Percentiles rank a stretch among this genome's conserved stretches.
Evolutionary conservation across 1,140 invertebrate species (phyloP).

Genomic region (Zaprionus camerounensis): DNA sequence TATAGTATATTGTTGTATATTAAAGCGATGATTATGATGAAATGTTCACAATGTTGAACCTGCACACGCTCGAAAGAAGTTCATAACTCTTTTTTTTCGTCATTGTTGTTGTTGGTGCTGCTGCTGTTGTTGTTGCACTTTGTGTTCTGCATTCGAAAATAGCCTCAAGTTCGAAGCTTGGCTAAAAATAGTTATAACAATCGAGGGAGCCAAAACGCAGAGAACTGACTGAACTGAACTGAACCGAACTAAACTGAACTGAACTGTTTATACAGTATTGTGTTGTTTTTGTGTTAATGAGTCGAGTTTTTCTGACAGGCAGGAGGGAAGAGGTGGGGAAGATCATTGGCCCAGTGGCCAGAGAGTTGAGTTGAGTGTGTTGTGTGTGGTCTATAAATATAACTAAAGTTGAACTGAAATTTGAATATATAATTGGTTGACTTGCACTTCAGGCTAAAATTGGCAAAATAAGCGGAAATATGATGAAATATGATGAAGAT

Average conservation of each 20-base stretch:
- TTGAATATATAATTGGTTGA: conserved; percentile 37
- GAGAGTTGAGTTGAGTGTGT: no score
- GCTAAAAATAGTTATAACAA: conserved; percentile 45
- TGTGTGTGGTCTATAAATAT: conserved; percentile 23
- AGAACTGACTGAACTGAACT: conserved; percentile 17
- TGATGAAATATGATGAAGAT: not conserved
- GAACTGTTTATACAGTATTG: conserved; percentile 30
- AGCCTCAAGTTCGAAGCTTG: conserved; percentile 41
- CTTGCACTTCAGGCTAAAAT: conserved; percentile 23
- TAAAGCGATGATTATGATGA: conserved; percentile 17
- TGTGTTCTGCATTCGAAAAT: conserved; percentile 48
- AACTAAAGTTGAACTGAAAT: conserved; percentile 22
- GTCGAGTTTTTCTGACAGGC: conserved; percentile 21
- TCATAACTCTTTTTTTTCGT: conserved; percentile 31
- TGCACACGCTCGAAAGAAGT: conserved; percentile 34
- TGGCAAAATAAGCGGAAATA: not conserved
- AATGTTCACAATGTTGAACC: conserved; percentile 14
- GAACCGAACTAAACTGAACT: conserved; percentile 28
- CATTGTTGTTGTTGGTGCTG: conserved; percentile 5
- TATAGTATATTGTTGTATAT: not conserved
- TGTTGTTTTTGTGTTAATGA: conserved; percentile 33
- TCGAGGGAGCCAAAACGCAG: not conserved
- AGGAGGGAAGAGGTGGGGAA: not conserved
- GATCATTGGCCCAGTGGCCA: conserved; percentile 25
- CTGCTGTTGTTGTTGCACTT: conserved; percentile 25